These are phyloP conservation scores for Drosophila murphyi DNA, from an alignment of 1,140 invertebrate species.

Conservation along the genomic window DNA sequence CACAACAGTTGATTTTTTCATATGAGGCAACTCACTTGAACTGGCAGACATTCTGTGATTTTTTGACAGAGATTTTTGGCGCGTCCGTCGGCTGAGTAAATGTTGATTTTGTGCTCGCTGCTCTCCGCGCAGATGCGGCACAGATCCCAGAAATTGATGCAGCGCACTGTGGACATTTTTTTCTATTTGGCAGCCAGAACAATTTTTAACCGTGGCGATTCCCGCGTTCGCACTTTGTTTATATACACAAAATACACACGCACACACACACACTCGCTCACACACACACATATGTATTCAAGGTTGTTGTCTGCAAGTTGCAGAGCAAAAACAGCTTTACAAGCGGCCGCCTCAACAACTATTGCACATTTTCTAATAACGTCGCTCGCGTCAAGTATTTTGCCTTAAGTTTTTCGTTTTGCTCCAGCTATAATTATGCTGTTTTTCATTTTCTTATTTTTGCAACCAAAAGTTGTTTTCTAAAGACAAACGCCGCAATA, in stretches of 20 bases:
- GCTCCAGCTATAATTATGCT: background rate
- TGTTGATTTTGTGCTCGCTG: constrained; percentile 88
- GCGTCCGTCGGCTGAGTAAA: constrained; percentile 88
- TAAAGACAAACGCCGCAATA: constrained; percentile 43
- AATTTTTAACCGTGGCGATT: constrained; percentile 4
- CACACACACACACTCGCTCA: constrained; percentile 1
- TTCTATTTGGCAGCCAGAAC: background rate
- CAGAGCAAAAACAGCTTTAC: constrained; percentile 13
- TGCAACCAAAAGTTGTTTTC: constrained; percentile 28
- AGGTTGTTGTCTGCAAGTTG: constrained; percentile 42
- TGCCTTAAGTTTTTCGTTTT: constrained; percentile 11
- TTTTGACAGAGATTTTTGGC: constrained; percentile 87
- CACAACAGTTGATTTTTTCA: background rate
- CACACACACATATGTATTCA: constrained; percentile 19
- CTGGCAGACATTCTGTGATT: constrained; percentile 87
- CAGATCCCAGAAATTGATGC: constrained; percentile 89
- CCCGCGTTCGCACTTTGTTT: constrained; percentile 45
- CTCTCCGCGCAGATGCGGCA: constrained; percentile 89
- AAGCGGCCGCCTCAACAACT: constrained; percentile 1
- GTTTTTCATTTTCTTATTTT: constrained; percentile 31
- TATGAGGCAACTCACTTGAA: constrained; percentile 85
- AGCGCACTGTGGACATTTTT: constrained; percentile 87
- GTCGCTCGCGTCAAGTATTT: background rate
- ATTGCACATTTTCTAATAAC: constrained; percentile 24
- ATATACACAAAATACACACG: constrained; percentile 36